phyloP scores from a whole-genome alignment of 2,888 invertebrate genomes.

The Abscondita cerata region DNA sequence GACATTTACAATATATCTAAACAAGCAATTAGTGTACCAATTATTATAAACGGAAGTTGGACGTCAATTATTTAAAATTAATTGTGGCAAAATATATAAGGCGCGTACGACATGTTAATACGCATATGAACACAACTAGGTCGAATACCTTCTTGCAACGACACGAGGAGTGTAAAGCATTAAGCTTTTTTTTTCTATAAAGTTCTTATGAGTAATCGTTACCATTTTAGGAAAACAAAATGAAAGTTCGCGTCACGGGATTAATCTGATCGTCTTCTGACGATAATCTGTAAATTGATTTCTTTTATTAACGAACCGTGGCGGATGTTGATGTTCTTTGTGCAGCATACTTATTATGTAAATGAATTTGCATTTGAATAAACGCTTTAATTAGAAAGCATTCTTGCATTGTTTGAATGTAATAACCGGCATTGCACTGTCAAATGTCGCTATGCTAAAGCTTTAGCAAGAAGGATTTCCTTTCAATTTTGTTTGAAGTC shows the following conservation, averaged over 20 bases:
- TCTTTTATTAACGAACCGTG: too few species aligned
- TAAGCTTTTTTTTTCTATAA: not conserved
- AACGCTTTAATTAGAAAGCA: too few species aligned
- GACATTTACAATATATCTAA: not conserved
- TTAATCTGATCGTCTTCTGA: not conserved
- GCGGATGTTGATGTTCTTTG: too few species aligned
- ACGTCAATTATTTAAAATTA: slow-evolving; percentile 21
- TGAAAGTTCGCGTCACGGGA: not conserved
- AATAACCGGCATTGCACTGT: too few species aligned
- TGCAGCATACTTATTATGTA: too few species aligned
- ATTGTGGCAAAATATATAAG: slow-evolving; percentile 14
- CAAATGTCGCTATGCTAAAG: too few species aligned
- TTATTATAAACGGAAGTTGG: slow-evolving; percentile 10
- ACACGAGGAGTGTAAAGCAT: not conserved
- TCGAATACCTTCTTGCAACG: slow-evolving; percentile 4
- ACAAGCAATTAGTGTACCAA: not conserved
- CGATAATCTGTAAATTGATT: not conserved
- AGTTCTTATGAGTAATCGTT: not conserved
- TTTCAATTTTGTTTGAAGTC: too few species aligned
- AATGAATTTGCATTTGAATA: too few species aligned
- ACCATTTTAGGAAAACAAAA: slow-evolving; percentile 1
- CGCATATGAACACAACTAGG: slow-evolving; percentile 10
- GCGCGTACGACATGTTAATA: slow-evolving; percentile 1
- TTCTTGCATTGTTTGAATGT: too few species aligned
- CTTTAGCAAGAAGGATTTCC: too few species aligned